Percentiles rank a stretch among this genome's conserved stretches.
These are phyloP conservation scores for Leucophenga varia DNA, from an alignment of 1,140 invertebrate genomes.

Conservation along the genomic window DNA sequence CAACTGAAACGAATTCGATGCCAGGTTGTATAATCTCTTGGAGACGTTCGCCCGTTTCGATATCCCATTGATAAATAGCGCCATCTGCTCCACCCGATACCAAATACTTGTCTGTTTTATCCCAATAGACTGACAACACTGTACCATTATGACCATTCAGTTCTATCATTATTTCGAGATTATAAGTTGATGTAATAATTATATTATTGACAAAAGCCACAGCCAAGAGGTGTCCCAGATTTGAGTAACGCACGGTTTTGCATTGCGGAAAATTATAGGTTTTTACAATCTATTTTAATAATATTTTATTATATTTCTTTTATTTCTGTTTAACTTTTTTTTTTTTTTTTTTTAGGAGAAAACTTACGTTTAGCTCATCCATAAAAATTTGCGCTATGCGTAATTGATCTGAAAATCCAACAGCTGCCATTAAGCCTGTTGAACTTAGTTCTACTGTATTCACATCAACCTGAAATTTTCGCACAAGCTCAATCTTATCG, in stretches of 20 bases:
- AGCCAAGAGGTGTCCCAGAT: constrained; percentile 50
- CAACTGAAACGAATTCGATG: constrained; percentile 39
- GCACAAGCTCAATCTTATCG: constrained; percentile 72
- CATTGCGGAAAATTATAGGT: constrained; percentile 54
- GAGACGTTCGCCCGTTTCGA: constrained; percentile 67
- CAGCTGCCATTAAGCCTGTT: constrained; percentile 77
- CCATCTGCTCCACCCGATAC: constrained; percentile 83
- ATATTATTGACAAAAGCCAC: constrained; percentile 49
- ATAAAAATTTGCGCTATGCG: constrained; percentile 82
- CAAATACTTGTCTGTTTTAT: constrained; percentile 71
- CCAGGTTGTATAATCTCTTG: constrained; percentile 79
- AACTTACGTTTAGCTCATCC: constrained; percentile 73
- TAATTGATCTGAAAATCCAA: constrained; percentile 89
- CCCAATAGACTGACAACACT: constrained; percentile 73
- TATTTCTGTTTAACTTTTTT: too few relatives aligned
- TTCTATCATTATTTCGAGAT: constrained; percentile 40
- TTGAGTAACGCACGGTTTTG: constrained; percentile 46
- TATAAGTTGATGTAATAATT: constrained; percentile 46
- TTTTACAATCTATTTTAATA: constrained; percentile 38
- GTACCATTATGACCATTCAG: constrained; percentile 57
- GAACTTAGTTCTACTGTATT: constrained; percentile 80
- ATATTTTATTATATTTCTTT: too few relatives aligned
- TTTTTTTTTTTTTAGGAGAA: constrained; percentile 68
- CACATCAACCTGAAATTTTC: constrained; percentile 80
- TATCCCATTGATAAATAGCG: constrained; percentile 89